phyloP scores from a whole-genome alignment of 2,113 vertebrate species.

The Oncorhynchus nerka region DNA sequence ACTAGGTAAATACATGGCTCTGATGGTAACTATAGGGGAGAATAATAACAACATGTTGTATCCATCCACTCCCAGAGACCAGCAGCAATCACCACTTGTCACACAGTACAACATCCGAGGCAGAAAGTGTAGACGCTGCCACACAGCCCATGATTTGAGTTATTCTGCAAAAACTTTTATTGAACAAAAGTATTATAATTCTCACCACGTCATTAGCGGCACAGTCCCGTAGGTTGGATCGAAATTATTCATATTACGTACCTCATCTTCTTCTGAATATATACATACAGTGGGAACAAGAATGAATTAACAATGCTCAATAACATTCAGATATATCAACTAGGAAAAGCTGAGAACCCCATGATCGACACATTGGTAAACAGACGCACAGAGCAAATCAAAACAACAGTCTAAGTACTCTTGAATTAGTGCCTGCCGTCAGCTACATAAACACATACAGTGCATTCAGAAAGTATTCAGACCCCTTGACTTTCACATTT shows the following conservation, averaged over 20 bases:
- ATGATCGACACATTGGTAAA: background rate
- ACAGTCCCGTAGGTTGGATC: slow-evolving; percentile 33
- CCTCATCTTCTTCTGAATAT: slow-evolving; percentile 52
- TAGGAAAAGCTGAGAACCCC: slow-evolving; percentile 22
- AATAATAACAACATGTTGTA: too few relatives aligned
- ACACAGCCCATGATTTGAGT: background rate
- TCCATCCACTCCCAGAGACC: too few relatives aligned
- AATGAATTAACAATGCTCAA: slow-evolving; percentile 56
- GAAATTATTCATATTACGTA: slow-evolving; percentile 30
- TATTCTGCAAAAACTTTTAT: slow-evolving; percentile 56
- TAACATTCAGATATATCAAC: slow-evolving; percentile 42
- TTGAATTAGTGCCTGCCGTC: slow-evolving; percentile 79
- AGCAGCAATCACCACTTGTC: too few relatives aligned
- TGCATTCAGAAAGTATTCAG: too few relatives aligned
- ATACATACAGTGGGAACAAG: slow-evolving; percentile 39
- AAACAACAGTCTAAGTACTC: background rate
- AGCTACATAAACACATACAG: slow-evolving; percentile 58
- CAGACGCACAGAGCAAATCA: background rate
- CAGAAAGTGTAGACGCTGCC: too few relatives aligned
- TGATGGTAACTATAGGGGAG: too few relatives aligned
- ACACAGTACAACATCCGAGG: too few relatives aligned
- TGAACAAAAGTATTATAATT: slow-evolving; percentile 51
- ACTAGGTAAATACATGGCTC: too few relatives aligned
- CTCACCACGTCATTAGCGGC: slow-evolving; percentile 25
- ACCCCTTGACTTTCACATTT: too few relatives aligned